These are phyloP conservation scores for Trichonephila clavata DNA, from an alignment of 1,140 invertebrate genomes.

Conservation along the genomic window DNA sequence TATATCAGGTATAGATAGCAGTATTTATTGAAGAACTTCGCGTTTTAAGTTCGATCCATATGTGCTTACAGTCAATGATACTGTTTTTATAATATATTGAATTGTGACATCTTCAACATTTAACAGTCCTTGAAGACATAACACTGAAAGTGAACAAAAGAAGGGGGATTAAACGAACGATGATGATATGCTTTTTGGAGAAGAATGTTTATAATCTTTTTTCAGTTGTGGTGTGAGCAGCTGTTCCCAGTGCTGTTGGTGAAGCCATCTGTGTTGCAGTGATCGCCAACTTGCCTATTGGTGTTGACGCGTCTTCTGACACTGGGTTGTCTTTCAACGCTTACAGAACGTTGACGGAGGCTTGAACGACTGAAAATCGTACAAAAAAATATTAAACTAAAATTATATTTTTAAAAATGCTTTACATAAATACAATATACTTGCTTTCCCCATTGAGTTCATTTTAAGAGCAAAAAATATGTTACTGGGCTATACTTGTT, in stretches of 20 bases:
- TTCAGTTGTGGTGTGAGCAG: conserved; percentile 10
- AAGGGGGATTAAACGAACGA: neutral
- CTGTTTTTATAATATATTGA: too few relatives aligned
- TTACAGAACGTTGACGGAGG: conserved; percentile 46
- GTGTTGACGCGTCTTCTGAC: conserved; percentile 45
- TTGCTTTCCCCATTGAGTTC: too few relatives aligned
- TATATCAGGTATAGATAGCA: too few relatives aligned
- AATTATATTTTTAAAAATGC: too few relatives aligned
- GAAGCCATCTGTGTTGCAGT: neutral
- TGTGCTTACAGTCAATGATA: too few relatives aligned
- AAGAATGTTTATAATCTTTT: neutral
- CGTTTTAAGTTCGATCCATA: too few relatives aligned
- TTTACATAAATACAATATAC: too few relatives aligned
- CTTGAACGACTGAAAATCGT: conserved; percentile 52
- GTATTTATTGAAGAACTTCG: too few relatives aligned
- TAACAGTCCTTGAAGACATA: too few relatives aligned
- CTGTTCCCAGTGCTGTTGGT: neutral
- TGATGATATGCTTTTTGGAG: conserved; percentile 20
- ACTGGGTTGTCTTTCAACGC: conserved; percentile 66
- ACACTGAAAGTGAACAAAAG: neutral
- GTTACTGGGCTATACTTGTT: too few relatives aligned
- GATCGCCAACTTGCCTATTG: neutral
- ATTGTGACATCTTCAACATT: too few relatives aligned
- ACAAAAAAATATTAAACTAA: neutral
- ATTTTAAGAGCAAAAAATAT: too few relatives aligned